Percentiles rank a stretch among this genome's conserved stretches.
Evolutionary conservation across 2,797 vertebrate genomes (phyloP).

Genomic region (Epinephelus malabaricus): DNA sequence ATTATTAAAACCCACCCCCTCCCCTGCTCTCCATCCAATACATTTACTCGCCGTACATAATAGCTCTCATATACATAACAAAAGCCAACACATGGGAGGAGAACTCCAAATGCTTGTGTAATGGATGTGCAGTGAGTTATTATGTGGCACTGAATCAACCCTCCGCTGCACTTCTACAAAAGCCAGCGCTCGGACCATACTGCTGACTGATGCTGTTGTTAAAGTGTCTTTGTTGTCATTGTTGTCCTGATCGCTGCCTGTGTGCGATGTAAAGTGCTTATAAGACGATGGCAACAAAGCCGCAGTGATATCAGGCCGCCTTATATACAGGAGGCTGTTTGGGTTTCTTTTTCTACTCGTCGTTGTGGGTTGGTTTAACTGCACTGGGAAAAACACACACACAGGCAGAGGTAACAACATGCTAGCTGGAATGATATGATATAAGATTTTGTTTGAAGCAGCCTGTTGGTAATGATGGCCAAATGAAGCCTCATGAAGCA

Average conservation of each 20-base stretch:
- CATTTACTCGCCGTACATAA: conserved; percentile 57
- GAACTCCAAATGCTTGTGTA: conserved; percentile 46
- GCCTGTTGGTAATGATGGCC: neutral
- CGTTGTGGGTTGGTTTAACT: neutral
- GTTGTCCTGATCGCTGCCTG: conserved; percentile 31
- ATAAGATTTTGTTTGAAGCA: neutral
- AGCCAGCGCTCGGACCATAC: neutral
- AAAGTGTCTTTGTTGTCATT: conserved; percentile 41
- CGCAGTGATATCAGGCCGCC: neutral
- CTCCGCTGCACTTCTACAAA: conserved; percentile 38
- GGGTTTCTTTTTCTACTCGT: neutral
- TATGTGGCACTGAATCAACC: conserved; percentile 37
- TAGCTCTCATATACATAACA: conserved; percentile 69
- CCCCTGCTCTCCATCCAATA: conserved; percentile 36
- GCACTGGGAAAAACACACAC: neutral
- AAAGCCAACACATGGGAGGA: conserved; percentile 40
- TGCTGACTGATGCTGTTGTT: conserved; percentile 43
- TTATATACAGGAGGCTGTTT: neutral
- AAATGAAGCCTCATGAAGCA: no score
- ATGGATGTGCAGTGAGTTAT: conserved; percentile 45
- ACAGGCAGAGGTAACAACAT: no score
- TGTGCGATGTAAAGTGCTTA: conserved; percentile 12
- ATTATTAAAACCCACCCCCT: conserved; percentile 61
- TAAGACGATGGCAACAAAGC: conserved; percentile 27
- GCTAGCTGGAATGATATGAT: neutral